These are phyloP conservation scores for Sander vitreus DNA, from an alignment of 2,113 vertebrate genomes.

Conservation along the genomic window DNA sequence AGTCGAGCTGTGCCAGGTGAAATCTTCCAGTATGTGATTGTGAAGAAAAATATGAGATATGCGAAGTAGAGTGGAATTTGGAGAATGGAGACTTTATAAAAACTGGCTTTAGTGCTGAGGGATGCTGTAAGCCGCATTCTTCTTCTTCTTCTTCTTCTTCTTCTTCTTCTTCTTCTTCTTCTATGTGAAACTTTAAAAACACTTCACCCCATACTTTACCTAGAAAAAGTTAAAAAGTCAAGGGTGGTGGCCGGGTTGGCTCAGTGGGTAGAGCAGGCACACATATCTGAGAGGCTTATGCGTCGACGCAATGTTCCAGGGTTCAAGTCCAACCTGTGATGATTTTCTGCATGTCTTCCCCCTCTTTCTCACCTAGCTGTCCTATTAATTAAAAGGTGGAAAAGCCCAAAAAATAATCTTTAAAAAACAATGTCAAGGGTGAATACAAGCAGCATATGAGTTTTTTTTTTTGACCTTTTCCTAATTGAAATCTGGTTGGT, in stretches of 20 bases:
- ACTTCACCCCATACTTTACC: not conserved
- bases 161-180: too few relatives aligned
- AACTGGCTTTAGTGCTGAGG: not conserved
- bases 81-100: not conserved
- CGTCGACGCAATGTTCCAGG: too few relatives aligned
- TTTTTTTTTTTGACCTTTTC: not conserved
- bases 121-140: not conserved
- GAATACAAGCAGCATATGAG: fast-evolving
- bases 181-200: too few relatives aligned
- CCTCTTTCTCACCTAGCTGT: too few relatives aligned
- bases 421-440: too few relatives aligned
- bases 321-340: too few relatives aligned
- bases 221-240: not conserved
- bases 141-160: not conserved
- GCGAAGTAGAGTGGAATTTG: not conserved
- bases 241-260: too few relatives aligned
- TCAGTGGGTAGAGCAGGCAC: too few relatives aligned
- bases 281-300: too few relatives aligned
- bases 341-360: too few relatives aligned
- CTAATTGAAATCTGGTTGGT: not conserved
- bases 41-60: not conserved
- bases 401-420: too few relatives aligned
- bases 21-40: not conserved
- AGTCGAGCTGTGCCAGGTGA: not conserved
- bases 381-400: too few relatives aligned